A percentile compares a stretch with the other conserved stretches of the same genome.
These are phyloP conservation scores for Lochmaea capreae DNA, from an alignment of 2,888 invertebrate species.

Conservation along the genomic window DNA sequence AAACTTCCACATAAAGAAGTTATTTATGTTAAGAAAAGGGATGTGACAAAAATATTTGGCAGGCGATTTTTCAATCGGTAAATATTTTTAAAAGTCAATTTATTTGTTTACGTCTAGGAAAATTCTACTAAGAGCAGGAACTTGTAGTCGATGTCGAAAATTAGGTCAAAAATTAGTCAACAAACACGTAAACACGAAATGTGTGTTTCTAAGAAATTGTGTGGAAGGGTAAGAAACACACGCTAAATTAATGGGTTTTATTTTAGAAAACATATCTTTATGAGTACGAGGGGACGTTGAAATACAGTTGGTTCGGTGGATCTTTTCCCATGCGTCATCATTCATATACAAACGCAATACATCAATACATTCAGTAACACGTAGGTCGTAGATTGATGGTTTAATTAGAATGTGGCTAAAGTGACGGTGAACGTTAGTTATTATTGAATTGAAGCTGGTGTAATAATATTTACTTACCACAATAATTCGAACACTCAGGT, in stretches of 20 bases:
- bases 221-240: constrained; percentile 16
- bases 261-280: background rate
- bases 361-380: no score
- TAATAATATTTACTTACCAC: no score
- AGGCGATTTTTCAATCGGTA: background rate
- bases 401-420: no score
- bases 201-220: background rate
- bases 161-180: constrained; percentile 12
- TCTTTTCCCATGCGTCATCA: no score
- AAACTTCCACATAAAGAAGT: no score
- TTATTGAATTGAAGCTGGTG: no score
- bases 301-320: no score
- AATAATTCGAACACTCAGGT: no score
- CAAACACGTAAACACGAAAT: constrained; percentile 13
- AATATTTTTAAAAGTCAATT: background rate
- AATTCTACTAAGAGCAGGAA: constrained; percentile 13
- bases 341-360: no score
- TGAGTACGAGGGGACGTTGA: background rate
- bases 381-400: no score
- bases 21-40: no score
- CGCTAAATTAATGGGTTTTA: background rate
- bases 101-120: constrained; percentile 1
- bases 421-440: no score
- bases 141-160: background rate
- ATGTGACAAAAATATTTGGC: background rate